Conservation (phyloP, 37 sponge, comb jelly and placozoan species). For the Ianthella basta region DNA sequence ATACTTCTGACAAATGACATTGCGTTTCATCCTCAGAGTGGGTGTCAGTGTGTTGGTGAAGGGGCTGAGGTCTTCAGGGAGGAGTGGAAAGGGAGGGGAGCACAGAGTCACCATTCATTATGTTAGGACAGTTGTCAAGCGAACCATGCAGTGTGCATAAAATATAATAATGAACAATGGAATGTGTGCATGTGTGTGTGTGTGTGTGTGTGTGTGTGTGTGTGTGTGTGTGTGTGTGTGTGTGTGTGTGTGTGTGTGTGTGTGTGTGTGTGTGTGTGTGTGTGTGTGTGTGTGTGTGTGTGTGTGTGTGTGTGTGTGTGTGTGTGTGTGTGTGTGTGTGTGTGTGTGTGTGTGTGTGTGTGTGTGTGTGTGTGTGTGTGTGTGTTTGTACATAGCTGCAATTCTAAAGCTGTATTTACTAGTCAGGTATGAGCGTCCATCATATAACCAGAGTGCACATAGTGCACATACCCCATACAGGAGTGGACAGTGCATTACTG, state of each 20-base stretch:
- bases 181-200: too few species aligned
- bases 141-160: too few species aligned
- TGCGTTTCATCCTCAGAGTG: conserved; percentile 88
- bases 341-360: conserved; percentile 37
- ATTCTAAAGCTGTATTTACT: too few species aligned
- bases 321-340: conserved; percentile 46
- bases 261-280: conserved; percentile 55
- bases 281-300: conserved; percentile 53
- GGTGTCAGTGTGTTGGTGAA: conserved; percentile 77
- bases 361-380: conserved; percentile 36
- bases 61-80: conserved; percentile 80
- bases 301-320: conserved; percentile 51
- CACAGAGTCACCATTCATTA: too few species aligned
- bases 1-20: conserved; percentile 78
- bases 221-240: conserved; percentile 54
- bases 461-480: too few species aligned
- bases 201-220: conserved; percentile 41
- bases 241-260: conserved; percentile 55
- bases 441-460: too few species aligned
- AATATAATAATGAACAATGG: too few species aligned
- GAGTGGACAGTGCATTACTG: too few species aligned
- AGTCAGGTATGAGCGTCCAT: too few species aligned
- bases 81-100: too few species aligned
- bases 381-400: too few species aligned
- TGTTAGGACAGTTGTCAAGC: too few species aligned